A percentile compares a stretch with the other conserved stretches of the same genome.
phyloP scores from a whole-genome alignment of 2,888 invertebrate genomes.

The Hypselothyrea guttata region DNA sequence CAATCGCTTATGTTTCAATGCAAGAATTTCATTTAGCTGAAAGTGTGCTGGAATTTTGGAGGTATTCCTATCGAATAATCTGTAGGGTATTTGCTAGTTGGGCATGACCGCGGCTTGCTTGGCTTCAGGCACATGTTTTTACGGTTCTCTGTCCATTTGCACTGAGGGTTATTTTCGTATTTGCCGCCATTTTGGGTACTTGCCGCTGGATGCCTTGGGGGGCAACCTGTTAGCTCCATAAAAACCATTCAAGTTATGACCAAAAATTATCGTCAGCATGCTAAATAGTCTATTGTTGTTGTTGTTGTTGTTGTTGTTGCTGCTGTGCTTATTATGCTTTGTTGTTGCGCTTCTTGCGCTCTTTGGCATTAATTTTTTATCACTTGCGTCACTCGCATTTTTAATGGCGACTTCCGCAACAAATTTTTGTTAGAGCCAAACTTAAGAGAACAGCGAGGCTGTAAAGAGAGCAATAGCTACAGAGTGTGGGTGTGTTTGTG shows the following conservation, averaged over 20 bases:
- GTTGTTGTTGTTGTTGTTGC: conserved; percentile 12
- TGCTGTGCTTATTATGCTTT: conserved; percentile 3
- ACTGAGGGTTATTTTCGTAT: conserved; percentile 23
- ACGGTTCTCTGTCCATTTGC: conserved; percentile 5
- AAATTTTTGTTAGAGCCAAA: conserved; percentile 10
- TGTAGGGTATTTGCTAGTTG: background rate
- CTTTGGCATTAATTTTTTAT: conserved; percentile 65
- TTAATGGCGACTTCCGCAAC: conserved; percentile 58
- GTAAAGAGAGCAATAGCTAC: too few species aligned
- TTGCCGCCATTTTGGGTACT: conserved; percentile 39
- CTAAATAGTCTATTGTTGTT: conserved; percentile 39
- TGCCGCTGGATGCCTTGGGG: background rate
- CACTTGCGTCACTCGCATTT: conserved; percentile 76
- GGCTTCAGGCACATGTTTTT: background rate
- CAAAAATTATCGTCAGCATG: conserved; percentile 46
- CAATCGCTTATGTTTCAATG: too few species aligned
- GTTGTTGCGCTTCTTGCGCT: conserved; percentile 43
- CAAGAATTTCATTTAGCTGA: background rate
- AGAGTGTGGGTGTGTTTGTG: background rate
- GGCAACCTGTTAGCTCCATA: conserved; percentile 54
- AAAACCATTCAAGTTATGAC: conserved; percentile 38
- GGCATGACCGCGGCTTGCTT: too few species aligned
- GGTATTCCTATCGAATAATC: too few species aligned
- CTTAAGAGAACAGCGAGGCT: conserved; percentile 15
- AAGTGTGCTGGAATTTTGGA: background rate